Conservation (phyloP, 2,113 vertebrate genomes). For the Bubo blakistoni region DNA sequence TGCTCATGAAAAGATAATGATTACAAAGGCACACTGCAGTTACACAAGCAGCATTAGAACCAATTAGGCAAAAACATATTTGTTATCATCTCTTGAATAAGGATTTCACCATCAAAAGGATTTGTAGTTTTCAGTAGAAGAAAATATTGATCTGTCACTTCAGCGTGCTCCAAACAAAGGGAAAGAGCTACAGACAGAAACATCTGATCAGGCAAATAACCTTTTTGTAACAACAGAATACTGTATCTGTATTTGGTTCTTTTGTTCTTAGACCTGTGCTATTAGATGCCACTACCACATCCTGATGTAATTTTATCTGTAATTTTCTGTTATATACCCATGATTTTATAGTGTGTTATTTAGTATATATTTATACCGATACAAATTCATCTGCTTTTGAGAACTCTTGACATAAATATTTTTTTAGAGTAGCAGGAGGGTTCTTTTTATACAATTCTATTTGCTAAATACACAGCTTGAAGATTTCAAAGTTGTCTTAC, state of each 20-base stretch:
- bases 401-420: background rate
- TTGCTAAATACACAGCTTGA: background rate
- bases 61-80: background rate
- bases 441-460: background rate
- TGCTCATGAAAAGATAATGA: background rate
- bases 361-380: background rate
- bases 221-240: background rate
- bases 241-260: background rate
- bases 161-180: background rate
- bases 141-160: background rate
- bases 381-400: background rate
- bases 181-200: background rate
- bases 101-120: background rate
- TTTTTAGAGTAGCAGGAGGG: background rate
- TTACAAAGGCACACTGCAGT: background rate
- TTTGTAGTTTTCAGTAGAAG: background rate
- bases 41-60: background rate
- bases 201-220: background rate
- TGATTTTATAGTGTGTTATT: background rate
- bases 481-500: background rate
- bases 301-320: background rate
- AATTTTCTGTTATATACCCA: background rate
- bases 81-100: background rate
- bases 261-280: background rate
- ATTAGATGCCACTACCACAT: background rate